Evolutionary conservation across 2,797 vertebrate genomes (phyloP).

Genomic region (Gymnothorax javanicus): DNA sequence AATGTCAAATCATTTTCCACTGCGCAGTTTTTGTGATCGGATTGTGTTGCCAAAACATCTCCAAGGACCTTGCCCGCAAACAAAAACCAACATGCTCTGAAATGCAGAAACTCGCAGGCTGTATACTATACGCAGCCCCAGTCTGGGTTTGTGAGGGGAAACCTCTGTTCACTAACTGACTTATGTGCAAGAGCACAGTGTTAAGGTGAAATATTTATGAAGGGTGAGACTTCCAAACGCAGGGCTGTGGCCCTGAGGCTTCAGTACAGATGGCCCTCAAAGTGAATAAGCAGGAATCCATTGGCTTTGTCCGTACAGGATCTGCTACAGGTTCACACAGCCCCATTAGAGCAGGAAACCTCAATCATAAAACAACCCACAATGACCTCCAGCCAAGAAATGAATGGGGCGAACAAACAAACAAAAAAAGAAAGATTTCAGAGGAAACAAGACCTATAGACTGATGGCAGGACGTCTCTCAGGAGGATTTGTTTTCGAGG

Average conservation of each 20-base stretch:
- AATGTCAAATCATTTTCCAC: not conserved
- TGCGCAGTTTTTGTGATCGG: not conserved
- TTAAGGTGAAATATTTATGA: not conserved
- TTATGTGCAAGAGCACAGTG: not conserved
- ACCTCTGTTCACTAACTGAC: conserved; percentile 6
- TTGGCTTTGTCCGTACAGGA: not conserved
- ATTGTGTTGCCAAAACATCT: not conserved
- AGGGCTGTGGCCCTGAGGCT: not conserved
- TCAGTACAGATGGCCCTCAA: not conserved
- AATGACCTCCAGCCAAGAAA: not conserved
- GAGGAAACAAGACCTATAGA: not conserved
- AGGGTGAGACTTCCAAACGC: not conserved
- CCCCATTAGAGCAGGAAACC: not conserved
- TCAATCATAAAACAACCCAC: not conserved
- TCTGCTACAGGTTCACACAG: not conserved
- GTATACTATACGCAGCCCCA: not conserved
- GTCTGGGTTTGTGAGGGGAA: not conserved
- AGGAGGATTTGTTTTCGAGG: not conserved
- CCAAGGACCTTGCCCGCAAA: not conserved
- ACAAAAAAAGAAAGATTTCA: not conserved
- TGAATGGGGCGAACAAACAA: not conserved
- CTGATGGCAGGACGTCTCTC: not conserved
- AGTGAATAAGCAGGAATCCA: not conserved
- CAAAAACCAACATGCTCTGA: not conserved
- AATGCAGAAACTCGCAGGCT: not conserved